phyloP scores from a whole-genome alignment of 2,797 vertebrate species.

The Sebastes iracundus region DNA sequence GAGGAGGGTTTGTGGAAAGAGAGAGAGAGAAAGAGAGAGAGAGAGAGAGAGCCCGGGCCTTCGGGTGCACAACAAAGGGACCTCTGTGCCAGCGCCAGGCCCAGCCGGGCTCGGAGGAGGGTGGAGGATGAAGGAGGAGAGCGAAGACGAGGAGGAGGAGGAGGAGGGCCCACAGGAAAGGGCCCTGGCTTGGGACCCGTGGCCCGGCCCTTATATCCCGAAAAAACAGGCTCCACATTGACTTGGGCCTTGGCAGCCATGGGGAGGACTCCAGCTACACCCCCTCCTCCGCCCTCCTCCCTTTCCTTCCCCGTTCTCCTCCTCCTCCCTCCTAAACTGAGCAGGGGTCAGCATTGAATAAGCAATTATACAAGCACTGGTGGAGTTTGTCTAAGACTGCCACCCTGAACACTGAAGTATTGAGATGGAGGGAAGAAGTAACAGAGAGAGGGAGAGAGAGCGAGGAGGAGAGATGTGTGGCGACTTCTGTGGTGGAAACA shows the following conservation, averaged over 20 bases:
- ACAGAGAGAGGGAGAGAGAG: background rate
- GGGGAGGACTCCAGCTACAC: slow-evolving; percentile 84
- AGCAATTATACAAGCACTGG: slow-evolving; percentile 95
- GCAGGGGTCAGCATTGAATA: slow-evolving; percentile 94
- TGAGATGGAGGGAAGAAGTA: slow-evolving; percentile 76
- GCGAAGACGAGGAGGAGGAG: slow-evolving; percentile 58
- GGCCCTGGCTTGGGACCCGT: slow-evolving; percentile 89
- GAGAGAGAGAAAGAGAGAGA: slow-evolving; percentile 32
- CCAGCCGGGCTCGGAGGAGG: slow-evolving; percentile 86
- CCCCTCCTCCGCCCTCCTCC: slow-evolving; percentile 32
- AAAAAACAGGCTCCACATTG: slow-evolving; percentile 95
- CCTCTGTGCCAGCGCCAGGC: slow-evolving; percentile 96
- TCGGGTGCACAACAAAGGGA: slow-evolving; percentile 92
- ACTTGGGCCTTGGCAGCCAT: slow-evolving; percentile 90
- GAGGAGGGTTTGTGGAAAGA: slow-evolving; percentile 79
- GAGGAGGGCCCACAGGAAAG: slow-evolving; percentile 96
- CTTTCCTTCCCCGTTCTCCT: slow-evolving; percentile 43
- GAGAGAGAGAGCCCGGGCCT: slow-evolving; percentile 75
- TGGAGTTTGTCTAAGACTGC: slow-evolving; percentile 93
- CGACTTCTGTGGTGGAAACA: slow-evolving; percentile 75
- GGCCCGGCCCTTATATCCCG: slow-evolving; percentile 82
- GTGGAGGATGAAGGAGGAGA: slow-evolving; percentile 81
- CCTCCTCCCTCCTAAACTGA: slow-evolving; percentile 82
- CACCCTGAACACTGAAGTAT: slow-evolving; percentile 81
- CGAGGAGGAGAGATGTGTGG: slow-evolving; percentile 66